A percentile compares a stretch with the other conserved stretches of the same genome.
Evolutionary conservation across 2,113 vertebrate genomes (phyloP).

Genomic region (Columba janthina): DNA sequence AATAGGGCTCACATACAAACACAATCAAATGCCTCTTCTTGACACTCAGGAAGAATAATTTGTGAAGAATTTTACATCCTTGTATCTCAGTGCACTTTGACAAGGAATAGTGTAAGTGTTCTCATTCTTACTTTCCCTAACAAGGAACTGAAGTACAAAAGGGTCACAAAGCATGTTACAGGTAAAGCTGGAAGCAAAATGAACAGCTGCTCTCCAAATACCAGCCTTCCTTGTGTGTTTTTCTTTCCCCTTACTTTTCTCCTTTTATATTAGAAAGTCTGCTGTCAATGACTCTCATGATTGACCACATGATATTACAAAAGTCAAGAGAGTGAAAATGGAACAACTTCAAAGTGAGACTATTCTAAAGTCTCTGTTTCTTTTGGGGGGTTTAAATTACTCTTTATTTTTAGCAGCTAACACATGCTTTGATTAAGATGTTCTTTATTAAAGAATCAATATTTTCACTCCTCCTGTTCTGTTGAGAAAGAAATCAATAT

Average conservation of each 20-base stretch:
- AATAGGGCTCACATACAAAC: not conserved
- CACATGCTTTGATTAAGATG: conserved; percentile 13
- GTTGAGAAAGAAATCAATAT: conserved; percentile 35
- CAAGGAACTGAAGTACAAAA: not conserved
- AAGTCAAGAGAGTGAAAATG: conserved; percentile 20
- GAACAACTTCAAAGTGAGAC: not conserved
- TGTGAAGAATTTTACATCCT: not conserved
- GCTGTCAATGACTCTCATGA: not conserved
- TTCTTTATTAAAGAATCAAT: conserved; percentile 8
- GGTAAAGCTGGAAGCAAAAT: not conserved
- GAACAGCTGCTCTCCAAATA: not conserved
- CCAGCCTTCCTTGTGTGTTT: not conserved
- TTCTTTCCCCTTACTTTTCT: not conserved
- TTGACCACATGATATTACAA: not conserved
- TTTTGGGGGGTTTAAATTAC: not conserved
- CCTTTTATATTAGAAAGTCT: not conserved
- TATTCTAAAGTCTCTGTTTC: not conserved
- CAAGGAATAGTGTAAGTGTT: not conserved
- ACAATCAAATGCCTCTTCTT: not conserved
- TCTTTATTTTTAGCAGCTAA: not conserved
- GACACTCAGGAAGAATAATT: not conserved
- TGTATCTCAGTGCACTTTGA: not conserved
- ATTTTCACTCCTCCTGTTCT: conserved; percentile 17
- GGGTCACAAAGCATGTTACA: not conserved
- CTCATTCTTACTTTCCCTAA: not conserved